These are phyloP conservation scores for Channa striata DNA, from an alignment of 2,797 vertebrate genomes.

Conservation along the genomic window DNA sequence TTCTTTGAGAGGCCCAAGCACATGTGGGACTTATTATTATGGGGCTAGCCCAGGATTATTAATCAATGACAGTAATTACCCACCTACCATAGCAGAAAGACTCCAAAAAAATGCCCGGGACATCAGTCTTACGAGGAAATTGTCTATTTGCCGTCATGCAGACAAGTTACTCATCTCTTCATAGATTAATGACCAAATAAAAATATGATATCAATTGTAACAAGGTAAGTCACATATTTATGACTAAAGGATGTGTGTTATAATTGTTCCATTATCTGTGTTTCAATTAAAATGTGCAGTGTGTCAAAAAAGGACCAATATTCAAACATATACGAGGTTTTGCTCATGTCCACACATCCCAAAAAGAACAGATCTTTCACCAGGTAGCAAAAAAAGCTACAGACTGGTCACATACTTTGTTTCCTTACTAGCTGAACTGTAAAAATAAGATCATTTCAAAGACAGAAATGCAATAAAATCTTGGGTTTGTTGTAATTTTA, in stretches of 20 bases:
- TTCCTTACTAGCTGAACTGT: neutral
- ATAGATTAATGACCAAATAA: slow-evolving; percentile 60
- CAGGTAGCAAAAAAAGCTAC: neutral
- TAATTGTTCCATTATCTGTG: slow-evolving; percentile 4
- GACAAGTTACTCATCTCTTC: slow-evolving; percentile 72
- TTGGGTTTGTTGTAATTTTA: neutral
- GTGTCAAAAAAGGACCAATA: neutral
- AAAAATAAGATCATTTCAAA: neutral
- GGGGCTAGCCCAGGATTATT: slow-evolving; percentile 79
- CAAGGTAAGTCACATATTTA: slow-evolving; percentile 34
- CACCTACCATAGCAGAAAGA: slow-evolving; percentile 76
- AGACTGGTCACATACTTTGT: neutral
- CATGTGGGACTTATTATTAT: slow-evolving; percentile 87
- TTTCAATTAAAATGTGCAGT: slow-evolving; percentile 1
- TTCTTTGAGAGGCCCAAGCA: slow-evolving; percentile 76
- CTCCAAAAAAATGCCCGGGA: slow-evolving; percentile 62
- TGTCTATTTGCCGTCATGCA: slow-evolving; percentile 73
- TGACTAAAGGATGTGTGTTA: slow-evolving; percentile 18
- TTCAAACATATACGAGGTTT: neutral
- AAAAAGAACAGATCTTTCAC: too few species aligned
- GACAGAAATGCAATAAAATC: neutral
- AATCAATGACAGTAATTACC: slow-evolving; percentile 87
- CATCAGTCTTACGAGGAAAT: slow-evolving; percentile 78
- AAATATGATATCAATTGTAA: slow-evolving; percentile 55
- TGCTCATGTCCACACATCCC: neutral